Percentiles rank a stretch among this genome's conserved stretches.
phyloP scores from a whole-genome alignment of 2,888 invertebrate species.

The Eupsilia transversa region DNA sequence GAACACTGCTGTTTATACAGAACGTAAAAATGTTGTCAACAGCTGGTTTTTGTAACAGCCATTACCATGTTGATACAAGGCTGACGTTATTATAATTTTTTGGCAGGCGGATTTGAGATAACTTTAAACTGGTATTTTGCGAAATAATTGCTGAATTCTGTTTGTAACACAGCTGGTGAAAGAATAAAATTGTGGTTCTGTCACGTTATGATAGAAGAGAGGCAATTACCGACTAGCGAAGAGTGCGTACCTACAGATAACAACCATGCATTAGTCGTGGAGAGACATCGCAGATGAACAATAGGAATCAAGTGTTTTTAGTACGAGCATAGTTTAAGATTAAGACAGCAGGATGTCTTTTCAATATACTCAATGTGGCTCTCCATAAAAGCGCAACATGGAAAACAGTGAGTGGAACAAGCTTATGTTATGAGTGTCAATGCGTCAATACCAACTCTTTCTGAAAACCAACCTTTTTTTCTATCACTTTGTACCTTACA shows the following conservation, averaged over 20 bases:
- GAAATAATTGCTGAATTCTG: not conserved
- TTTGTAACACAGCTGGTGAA: not conserved
- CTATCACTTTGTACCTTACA: not conserved
- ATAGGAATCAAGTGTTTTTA: not conserved
- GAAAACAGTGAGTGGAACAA: not conserved
- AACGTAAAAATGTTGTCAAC: slow-evolving; percentile 17
- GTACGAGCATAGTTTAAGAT: not conserved
- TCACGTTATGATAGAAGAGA: not conserved
- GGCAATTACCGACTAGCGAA: not conserved
- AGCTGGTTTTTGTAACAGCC: slow-evolving; percentile 12
- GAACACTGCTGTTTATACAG: slow-evolving; percentile 15
- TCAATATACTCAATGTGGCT: not conserved
- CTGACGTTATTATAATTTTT: not conserved
- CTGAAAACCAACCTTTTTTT: not conserved
- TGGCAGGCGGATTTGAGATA: not conserved
- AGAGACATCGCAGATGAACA: not conserved
- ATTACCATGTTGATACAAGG: slow-evolving; percentile 26
- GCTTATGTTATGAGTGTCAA: not conserved
- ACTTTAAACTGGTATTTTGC: not conserved
- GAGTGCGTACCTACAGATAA: too few species aligned
- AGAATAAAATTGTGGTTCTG: not conserved
- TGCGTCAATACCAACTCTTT: not conserved
- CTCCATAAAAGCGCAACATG: not conserved
- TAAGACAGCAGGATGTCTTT: not conserved
- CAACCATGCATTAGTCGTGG: not conserved